Percentiles rank a stretch among this genome's conserved stretches.
Evolutionary conservation across 2,797 vertebrate species (phyloP).

Genomic region (Potorous gilbertii): DNA sequence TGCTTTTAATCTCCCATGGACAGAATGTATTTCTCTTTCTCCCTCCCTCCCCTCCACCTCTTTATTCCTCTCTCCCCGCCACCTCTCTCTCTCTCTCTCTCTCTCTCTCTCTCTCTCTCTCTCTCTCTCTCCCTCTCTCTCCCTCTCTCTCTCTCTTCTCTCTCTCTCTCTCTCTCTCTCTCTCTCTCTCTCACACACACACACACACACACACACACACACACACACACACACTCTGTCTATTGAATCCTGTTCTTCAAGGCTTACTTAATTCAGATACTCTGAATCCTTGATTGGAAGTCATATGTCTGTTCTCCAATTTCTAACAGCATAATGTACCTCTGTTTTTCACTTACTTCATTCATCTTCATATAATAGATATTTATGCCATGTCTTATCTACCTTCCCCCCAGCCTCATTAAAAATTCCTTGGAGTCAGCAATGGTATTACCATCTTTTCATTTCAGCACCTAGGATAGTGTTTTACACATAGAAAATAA

Average conservation of each 20-base stretch:
- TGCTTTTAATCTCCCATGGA: not conserved
- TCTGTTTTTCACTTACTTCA: not conserved
- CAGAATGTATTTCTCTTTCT: not conserved
- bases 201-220: not conserved
- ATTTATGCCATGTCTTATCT: not conserved
- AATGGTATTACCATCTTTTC: not conserved
- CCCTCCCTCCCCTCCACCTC: too few species aligned
- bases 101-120: too few species aligned
- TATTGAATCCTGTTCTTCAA: not conserved
- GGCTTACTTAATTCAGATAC: not conserved
- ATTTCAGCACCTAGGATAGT: not conserved
- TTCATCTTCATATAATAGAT: not conserved
- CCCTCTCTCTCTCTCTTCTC: too few species aligned
- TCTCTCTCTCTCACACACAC: too few species aligned
- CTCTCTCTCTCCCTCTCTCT: too few species aligned
- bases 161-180: too few species aligned
- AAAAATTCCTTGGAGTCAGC: not conserved
- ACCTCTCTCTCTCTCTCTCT: too few species aligned
- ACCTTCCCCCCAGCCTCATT: not conserved
- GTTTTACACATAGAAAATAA: not conserved
- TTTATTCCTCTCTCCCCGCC: too few species aligned
- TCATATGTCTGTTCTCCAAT: not conserved
- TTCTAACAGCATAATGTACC: not conserved
- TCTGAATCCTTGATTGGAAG: not conserved
- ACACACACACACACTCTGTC: not conserved